Evolutionary conservation across 2,888 invertebrate genomes (phyloP), one percentile per base, ranked within the genome.

Genomic region (Salticus scenicus): DNA sequence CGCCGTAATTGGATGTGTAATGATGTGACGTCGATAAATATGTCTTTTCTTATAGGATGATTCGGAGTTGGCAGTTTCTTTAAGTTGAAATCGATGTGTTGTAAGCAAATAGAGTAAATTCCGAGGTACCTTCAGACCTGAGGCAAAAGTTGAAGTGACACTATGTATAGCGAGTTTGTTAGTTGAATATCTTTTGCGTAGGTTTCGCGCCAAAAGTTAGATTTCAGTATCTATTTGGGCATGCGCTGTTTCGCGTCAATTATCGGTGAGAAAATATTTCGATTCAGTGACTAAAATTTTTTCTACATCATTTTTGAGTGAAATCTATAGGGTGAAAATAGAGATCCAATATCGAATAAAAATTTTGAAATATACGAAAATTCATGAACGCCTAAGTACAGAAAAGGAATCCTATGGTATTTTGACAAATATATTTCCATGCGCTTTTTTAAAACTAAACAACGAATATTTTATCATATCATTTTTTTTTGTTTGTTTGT

Each of bases 21-120:
- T 84, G 83, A 84, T 84, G 83, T 84, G 83, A 84, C 83, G 83
- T 84, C 83, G 83, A 84, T 83, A 83, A 83, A 75, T 83, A 83
- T 42, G 83, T 72, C 73, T 73, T 77, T 75, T 72, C 83, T 77
- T 77, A 84, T 72, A 73, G 77, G 77, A 28, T 47, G 70, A 42
- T 75, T 41, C 69, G 24, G 67, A 28, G 31, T 67, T 67, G 37
- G 33, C 67, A 37, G 5, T 72, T 51, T 30, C 72, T 51, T 84
- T 84, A 84, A 84, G 83, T 84, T 84, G 69, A 84, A 84, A 84
- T 84, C 83, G 67, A 84, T 84, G 77, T 24, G 72, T 57, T 37
- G 66, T 78, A 84, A 69, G 83, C 73, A 84, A 84, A 84, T 81
- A 75, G 72, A 24, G 66, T 70, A 67, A 67, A 67, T 67, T 67